A percentile compares a stretch with the other conserved stretches of the same genome.
Conservation (phyloP, 2,888 invertebrate genomes). For the Thymelicus acteon region DNA sequence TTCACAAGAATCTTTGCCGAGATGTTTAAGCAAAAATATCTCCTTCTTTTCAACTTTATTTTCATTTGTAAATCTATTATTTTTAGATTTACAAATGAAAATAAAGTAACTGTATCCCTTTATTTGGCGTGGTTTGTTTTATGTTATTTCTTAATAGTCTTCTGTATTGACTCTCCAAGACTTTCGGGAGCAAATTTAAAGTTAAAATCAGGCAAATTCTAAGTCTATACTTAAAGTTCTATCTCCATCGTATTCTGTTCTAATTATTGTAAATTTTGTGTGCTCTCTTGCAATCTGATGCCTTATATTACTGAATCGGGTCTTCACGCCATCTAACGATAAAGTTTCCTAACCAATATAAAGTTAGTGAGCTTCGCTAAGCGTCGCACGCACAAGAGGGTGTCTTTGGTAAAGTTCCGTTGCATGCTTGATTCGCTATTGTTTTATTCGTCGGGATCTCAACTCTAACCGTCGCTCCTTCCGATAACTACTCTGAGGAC, state of each 20-base stretch:
- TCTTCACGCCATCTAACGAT: conserved; percentile 57
- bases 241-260: conserved; percentile 9
- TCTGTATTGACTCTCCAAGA: conserved; percentile 17
- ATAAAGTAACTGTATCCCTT: conserved; percentile 52
- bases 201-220: conserved; percentile 13
- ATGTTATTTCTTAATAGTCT: conserved; percentile 35
- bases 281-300: conserved; percentile 51
- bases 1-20: conserved; percentile 61
- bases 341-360: conserved; percentile 80
- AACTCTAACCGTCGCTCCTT: conserved; percentile 68
- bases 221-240: conserved; percentile 6
- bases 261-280: conserved; percentile 30
- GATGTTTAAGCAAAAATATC: conserved; percentile 60
- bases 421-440: conserved; percentile 83
- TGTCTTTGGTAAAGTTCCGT: conserved; percentile 80
- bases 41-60: conserved; percentile 47
- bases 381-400: conserved; percentile 79
- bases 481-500: conserved; percentile 65
- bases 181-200: conserved; percentile 19
- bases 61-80: conserved; percentile 46
- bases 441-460: conserved; percentile 72
- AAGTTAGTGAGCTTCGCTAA: conserved; percentile 75
- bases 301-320: conserved; percentile 57
- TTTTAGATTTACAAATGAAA: conserved; percentile 59
- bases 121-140: conserved; percentile 47